Conservation (phyloP, 2,888 invertebrate genomes). For the Coenonympha arcania region DNA sequence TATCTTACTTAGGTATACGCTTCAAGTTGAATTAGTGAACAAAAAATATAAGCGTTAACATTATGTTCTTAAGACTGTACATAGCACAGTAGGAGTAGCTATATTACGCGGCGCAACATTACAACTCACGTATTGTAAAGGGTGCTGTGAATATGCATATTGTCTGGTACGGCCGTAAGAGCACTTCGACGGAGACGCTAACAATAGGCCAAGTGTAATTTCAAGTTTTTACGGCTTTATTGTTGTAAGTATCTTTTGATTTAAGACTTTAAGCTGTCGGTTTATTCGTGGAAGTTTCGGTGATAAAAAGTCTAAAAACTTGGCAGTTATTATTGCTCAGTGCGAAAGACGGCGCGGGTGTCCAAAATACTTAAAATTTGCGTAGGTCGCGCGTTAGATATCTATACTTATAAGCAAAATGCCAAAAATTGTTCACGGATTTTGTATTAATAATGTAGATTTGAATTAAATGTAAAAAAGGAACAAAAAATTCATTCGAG, state of each 20-base stretch:
- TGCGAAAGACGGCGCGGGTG: no score
- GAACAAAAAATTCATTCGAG: no score
- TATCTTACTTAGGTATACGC: no score
- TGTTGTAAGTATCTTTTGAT: constrained; percentile 32
- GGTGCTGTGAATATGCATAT: constrained; percentile 55
- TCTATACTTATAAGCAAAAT: not conserved
- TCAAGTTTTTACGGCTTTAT: constrained; percentile 45
- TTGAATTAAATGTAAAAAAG: no score
- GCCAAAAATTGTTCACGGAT: no score
- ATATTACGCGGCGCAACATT: constrained; percentile 12
- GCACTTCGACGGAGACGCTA: constrained; percentile 43
- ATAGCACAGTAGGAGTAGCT: not conserved
- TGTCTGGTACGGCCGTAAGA: constrained; percentile 48
- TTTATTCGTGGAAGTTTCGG: constrained; percentile 3
- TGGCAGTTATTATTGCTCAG: no score
- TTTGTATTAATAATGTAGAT: no score
- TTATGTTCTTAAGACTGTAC: not conserved
- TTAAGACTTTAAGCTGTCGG: constrained; percentile 14
- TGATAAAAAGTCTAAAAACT: not conserved
- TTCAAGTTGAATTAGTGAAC: no score
- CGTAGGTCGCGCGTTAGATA: no score
- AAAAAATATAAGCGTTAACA: not conserved
- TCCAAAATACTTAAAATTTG: no score
- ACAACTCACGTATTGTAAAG: constrained; percentile 25
- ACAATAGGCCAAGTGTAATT: constrained; percentile 56